These are phyloP conservation scores for Cristatella mucedo DNA, from an alignment of 2,888 invertebrate genomes.

Conservation along the genomic window DNA sequence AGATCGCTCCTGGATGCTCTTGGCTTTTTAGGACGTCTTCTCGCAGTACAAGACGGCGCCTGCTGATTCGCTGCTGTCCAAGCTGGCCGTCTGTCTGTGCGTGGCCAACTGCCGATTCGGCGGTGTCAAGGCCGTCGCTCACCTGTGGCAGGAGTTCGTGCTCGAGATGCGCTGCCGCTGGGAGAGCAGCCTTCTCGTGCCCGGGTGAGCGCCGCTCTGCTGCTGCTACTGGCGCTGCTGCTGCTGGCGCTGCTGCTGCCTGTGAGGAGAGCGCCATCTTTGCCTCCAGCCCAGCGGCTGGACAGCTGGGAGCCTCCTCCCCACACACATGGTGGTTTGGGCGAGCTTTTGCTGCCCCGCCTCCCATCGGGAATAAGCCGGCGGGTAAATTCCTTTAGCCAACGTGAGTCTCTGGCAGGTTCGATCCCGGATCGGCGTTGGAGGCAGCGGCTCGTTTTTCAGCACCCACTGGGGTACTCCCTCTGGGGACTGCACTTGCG, in stretches of 20 bases:
- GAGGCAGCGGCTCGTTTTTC: no score
- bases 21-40: slow-evolving; percentile 26
- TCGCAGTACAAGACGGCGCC: slow-evolving; percentile 59
- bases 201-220: slow-evolving; percentile 28
- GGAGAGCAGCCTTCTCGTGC: slow-evolving; percentile 52
- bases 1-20: no score
- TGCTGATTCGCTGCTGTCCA: slow-evolving; percentile 61
- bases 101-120: slow-evolving; percentile 40
- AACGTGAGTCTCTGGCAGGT: no score
- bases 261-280: slow-evolving; percentile 63
- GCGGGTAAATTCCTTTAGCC: no score
- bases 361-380: no score
- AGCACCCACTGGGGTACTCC: no score
- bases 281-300: no score
- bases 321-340: no score
- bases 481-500: no score
- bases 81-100: slow-evolving; percentile 53
- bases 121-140: slow-evolving; percentile 53
- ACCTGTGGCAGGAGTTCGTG: slow-evolving; percentile 82
- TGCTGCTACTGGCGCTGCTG: slow-evolving; percentile 46
- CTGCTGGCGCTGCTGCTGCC: slow-evolving; percentile 88
- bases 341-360: no score
- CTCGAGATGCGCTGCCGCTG: slow-evolving; percentile 75
- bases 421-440: no score
- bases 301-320: no score